Evolutionary conservation across 2,113 vertebrate species (phyloP).

Genomic region (Leucoraja erinaceus): DNA sequence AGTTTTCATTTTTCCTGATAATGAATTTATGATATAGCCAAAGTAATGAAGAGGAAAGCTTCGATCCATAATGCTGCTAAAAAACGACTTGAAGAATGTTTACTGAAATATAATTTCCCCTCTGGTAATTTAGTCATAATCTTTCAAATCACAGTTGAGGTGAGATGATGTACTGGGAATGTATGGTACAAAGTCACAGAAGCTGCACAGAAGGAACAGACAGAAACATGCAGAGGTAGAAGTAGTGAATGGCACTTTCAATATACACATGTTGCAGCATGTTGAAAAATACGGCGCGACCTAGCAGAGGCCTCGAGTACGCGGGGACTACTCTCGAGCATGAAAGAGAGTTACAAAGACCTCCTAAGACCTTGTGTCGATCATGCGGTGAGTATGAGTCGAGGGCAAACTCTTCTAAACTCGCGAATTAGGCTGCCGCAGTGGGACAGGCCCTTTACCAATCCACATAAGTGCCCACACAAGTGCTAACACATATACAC

Average conservation of each 20-base stretch:
- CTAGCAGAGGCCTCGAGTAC: no score
- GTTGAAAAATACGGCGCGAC: no score
- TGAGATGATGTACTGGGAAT: not conserved
- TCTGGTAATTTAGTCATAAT: not conserved
- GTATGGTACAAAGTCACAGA: not conserved
- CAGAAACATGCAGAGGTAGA: not conserved
- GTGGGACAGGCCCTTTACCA: no score
- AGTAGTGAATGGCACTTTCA: not conserved
- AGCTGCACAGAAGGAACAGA: not conserved
- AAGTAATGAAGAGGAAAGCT: not conserved
- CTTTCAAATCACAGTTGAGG: not conserved
- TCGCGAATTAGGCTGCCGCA: no score
- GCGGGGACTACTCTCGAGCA: no score
- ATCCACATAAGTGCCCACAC: no score
- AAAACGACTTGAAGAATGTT: not conserved
- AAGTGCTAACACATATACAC: no score
- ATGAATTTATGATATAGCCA: not conserved
- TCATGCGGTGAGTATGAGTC: no score
- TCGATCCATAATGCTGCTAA: not conserved
- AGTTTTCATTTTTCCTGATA: not conserved
- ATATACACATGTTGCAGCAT: not conserved
- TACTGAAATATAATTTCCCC: not conserved
- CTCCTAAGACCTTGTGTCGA: no score
- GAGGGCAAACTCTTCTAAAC: no score
- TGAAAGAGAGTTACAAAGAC: no score